Conservation (phyloP, 2,797 vertebrate species). For the Bradypus variegatus region DNA sequence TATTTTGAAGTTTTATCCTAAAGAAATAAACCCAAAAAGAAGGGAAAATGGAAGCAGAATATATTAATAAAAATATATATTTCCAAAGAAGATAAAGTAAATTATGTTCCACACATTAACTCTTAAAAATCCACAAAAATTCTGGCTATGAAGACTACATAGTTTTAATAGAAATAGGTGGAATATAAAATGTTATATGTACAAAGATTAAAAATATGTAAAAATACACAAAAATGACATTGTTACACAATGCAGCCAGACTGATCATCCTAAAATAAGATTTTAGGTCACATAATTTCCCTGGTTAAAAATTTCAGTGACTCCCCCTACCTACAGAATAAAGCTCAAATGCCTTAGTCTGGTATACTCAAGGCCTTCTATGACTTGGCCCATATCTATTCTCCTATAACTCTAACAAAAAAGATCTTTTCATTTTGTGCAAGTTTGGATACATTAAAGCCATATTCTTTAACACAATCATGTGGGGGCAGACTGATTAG, state of each 20-base stretch:
- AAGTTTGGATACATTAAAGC: no score
- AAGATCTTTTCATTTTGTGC: not conserved
- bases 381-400: not conserved
- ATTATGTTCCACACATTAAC: not conserved
- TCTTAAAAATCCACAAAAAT: not conserved
- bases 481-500: no score
- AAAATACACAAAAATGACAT: not conserved
- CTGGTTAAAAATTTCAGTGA: not conserved
- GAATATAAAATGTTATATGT: no score
- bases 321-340: not conserved
- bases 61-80: not conserved
- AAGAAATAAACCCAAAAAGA: not conserved
- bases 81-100: not conserved
- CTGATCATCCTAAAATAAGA: no score
- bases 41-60: not conserved
- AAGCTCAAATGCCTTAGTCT: not conserved
- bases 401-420: not conserved
- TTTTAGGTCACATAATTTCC: not conserved
- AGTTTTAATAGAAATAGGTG: no score
- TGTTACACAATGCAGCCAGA: no score
- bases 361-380: not conserved
- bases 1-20: not conserved
- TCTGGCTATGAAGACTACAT: not conserved
- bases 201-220: not conserved
- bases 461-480: no score